Evolutionary conservation across 2,113 vertebrate genomes (phyloP).

Genomic region (Balaeniceps rex): DNA sequence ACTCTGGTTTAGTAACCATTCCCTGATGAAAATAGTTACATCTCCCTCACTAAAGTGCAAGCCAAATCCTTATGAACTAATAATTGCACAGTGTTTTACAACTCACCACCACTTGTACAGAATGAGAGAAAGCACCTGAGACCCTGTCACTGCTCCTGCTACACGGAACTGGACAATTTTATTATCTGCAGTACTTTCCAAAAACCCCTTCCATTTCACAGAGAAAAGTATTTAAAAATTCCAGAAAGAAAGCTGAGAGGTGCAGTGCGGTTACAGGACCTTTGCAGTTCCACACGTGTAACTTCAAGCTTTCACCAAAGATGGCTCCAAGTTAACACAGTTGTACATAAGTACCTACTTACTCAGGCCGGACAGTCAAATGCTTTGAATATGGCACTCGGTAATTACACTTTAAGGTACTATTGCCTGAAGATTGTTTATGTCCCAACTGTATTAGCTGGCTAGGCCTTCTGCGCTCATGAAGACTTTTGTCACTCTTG

Average conservation of each 20-base stretch:
- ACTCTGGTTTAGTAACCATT: neutral
- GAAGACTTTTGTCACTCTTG: neutral
- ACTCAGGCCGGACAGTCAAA: neutral
- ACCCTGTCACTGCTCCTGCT: neutral
- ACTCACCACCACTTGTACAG: too few relatives aligned
- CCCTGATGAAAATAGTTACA: neutral
- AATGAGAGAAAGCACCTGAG: neutral
- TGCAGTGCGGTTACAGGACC: neutral
- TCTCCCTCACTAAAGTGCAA: neutral
- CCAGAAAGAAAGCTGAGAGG: neutral
- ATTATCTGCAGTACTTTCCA: neutral
- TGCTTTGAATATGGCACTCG: neutral
- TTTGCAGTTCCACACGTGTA: neutral
- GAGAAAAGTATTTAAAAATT: neutral
- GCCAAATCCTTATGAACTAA: neutral
- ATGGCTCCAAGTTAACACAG: neutral
- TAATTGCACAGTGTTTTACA: neutral
- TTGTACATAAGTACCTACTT: fast-evolving
- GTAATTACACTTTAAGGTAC: neutral
- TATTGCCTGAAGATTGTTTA: neutral
- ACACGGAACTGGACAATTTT: neutral
- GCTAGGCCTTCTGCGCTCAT: neutral
- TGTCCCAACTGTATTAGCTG: neutral
- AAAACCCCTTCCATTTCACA: neutral
- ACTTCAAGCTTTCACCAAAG: neutral